Evolutionary conservation across 2,113 vertebrate species (phyloP).

Genomic region (Ictalurus furcatus): DNA sequence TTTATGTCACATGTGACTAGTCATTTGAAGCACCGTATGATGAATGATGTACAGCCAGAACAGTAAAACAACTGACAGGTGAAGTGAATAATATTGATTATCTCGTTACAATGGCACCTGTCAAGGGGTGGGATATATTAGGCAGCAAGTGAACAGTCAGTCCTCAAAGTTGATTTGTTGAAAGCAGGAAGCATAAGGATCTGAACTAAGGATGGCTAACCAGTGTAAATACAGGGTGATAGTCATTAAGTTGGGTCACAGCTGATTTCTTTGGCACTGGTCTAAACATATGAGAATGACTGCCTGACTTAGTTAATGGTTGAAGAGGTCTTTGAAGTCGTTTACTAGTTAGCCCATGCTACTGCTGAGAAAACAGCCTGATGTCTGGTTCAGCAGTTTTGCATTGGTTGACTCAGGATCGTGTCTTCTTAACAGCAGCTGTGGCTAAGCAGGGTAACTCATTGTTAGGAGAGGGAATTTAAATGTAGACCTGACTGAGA

Average conservation of each 20-base stretch:
- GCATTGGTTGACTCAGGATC: not conserved
- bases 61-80: too few relatives aligned
- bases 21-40: not conserved
- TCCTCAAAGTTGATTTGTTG: too few relatives aligned
- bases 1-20: not conserved
- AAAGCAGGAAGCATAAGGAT: too few relatives aligned
- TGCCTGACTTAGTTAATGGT: not conserved
- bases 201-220: too few relatives aligned
- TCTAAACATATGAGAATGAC: not conserved
- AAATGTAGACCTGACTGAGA: not conserved
- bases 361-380: not conserved
- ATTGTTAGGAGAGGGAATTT: not conserved
- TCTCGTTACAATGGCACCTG: too few relatives aligned
- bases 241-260: not conserved
- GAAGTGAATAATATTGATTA: too few relatives aligned
- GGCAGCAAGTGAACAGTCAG: too few relatives aligned
- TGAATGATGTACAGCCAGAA: not conserved
- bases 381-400: not conserved
- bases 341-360: not conserved
- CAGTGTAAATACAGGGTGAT: not conserved
- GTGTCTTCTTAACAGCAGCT: not conserved
- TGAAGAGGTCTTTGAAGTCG: not conserved
- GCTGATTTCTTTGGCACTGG: not conserved
- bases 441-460: not conserved
- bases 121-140: too few relatives aligned